These are phyloP conservation scores for Bradypodion pumilum DNA, from an alignment of 2,797 vertebrate species.

Conservation along the genomic window DNA sequence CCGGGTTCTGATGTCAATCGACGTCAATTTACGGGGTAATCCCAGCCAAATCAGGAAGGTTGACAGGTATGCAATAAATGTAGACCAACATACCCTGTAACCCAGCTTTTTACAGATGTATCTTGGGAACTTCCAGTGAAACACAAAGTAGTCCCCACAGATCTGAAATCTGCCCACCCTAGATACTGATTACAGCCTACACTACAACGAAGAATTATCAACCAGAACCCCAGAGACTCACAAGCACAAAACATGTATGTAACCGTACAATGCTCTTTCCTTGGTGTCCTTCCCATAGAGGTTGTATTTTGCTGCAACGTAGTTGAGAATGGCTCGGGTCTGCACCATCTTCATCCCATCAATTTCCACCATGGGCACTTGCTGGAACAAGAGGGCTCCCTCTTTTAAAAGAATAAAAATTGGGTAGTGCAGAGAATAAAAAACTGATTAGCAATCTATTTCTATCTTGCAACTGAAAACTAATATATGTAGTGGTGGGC, in stretches of 20 bases:
- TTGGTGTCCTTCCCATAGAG: constrained; percentile 76
- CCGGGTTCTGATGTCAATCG: too few species aligned
- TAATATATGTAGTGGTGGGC: too few species aligned
- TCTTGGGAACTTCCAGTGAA: not conserved
- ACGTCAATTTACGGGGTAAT: too few species aligned
- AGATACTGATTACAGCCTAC: not conserved
- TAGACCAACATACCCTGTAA: not conserved
- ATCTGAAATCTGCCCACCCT: not conserved
- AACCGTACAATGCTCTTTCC: constrained; percentile 79
- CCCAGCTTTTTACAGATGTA: not conserved
- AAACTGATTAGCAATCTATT: too few species aligned
- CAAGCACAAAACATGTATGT: constrained; percentile 2
- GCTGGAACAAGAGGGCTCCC: constrained; percentile 66
- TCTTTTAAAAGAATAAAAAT: constrained; percentile 8
- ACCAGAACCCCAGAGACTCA: not conserved
- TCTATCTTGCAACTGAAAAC: not conserved
- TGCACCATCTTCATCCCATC: constrained; percentile 83
- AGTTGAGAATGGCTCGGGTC: constrained; percentile 81
- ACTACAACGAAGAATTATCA: not conserved
- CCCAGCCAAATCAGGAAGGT: too few species aligned
- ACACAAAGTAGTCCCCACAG: not conserved
- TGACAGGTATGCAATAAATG: too few species aligned
- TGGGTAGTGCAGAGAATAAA: too few species aligned
- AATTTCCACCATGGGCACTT: constrained; percentile 79
- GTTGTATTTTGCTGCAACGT: constrained; percentile 80